phyloP scores from a whole-genome alignment of 2,888 invertebrate genomes.

The Brachypterus glaber region DNA sequence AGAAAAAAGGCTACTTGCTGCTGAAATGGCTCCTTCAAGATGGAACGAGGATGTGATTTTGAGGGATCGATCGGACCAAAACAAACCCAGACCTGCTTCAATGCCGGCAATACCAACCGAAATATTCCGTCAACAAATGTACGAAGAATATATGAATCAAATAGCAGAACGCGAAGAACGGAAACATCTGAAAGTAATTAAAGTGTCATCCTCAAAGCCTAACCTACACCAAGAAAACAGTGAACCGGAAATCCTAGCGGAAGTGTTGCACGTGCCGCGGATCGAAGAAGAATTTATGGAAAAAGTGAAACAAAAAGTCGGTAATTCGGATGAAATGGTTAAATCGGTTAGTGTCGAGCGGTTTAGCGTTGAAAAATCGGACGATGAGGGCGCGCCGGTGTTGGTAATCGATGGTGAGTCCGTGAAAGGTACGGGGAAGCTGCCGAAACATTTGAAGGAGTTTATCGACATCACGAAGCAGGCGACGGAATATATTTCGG shows the following conservation, averaged over 20 bases:
- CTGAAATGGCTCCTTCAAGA: slow-evolving; percentile 36
- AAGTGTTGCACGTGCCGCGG: slow-evolving; percentile 42
- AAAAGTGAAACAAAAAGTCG: slow-evolving; percentile 54
- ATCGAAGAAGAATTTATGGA: slow-evolving; percentile 71
- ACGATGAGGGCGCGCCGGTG: slow-evolving; percentile 33
- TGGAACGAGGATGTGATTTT: slow-evolving; percentile 40
- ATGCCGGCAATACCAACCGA: slow-evolving; percentile 51
- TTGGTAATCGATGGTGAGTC: slow-evolving; percentile 57
- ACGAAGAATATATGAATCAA: slow-evolving; percentile 71
- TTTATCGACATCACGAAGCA: slow-evolving; percentile 49
- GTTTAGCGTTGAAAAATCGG: slow-evolving; percentile 12
- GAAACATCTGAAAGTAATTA: slow-evolving; percentile 69
- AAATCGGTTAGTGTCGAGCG: slow-evolving; percentile 29
- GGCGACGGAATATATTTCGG: slow-evolving; percentile 7
- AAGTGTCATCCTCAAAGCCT: slow-evolving; percentile 51
- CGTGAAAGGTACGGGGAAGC: slow-evolving; percentile 52
- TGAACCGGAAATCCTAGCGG: slow-evolving; percentile 17
- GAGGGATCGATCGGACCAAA: slow-evolving; percentile 42
- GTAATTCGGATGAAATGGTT: slow-evolving; percentile 15
- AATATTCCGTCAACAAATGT: slow-evolving; percentile 70
- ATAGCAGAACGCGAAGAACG: slow-evolving; percentile 70
- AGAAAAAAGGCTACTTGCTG: slow-evolving; percentile 40
- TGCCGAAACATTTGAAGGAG: slow-evolving; percentile 72
- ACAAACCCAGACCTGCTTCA: slow-evolving; percentile 23
- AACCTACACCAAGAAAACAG: slow-evolving; percentile 15